Evolutionary conservation across 2,797 vertebrate genomes (phyloP).

Genomic region (Poeciliopsis paucimaculata): DNA sequence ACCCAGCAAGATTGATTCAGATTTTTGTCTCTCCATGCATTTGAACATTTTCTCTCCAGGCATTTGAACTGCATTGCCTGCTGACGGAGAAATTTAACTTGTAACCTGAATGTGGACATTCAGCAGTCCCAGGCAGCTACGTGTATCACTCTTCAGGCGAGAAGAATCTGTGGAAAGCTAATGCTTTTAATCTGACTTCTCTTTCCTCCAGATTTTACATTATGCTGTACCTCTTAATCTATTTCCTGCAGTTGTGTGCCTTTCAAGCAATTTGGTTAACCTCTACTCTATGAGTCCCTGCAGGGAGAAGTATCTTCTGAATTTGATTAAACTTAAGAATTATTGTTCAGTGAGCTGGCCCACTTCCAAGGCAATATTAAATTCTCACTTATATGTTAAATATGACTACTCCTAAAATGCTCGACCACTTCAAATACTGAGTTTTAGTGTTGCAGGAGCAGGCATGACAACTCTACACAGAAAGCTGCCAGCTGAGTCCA

Average conservation of each 20-base stretch:
- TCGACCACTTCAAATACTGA: background rate
- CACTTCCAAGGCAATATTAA: background rate
- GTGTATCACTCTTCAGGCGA: background rate
- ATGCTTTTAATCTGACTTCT: background rate
- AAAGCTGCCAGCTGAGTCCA: background rate
- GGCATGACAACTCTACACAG: background rate
- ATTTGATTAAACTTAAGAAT: conserved; percentile 3
- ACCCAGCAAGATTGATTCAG: background rate
- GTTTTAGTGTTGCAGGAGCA: conserved; percentile 6
- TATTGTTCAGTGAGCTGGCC: background rate
- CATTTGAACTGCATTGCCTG: background rate
- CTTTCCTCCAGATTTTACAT: background rate
- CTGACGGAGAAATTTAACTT: background rate
- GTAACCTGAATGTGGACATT: background rate
- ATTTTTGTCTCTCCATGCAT: background rate
- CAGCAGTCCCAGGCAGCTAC: background rate
- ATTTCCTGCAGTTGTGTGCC: conserved; percentile 5
- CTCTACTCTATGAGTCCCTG: conserved; percentile 13
- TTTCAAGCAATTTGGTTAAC: conserved; percentile 14
- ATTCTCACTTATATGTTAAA: background rate
- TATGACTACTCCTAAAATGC: conserved; percentile 5
- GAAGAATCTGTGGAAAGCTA: background rate
- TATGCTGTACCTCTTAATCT: background rate
- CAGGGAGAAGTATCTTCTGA: background rate
- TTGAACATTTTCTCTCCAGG: background rate